Base-by-base conservation (phyloP, 2,797 vertebrate genomes). In the Naso thynnoides region DNA sequence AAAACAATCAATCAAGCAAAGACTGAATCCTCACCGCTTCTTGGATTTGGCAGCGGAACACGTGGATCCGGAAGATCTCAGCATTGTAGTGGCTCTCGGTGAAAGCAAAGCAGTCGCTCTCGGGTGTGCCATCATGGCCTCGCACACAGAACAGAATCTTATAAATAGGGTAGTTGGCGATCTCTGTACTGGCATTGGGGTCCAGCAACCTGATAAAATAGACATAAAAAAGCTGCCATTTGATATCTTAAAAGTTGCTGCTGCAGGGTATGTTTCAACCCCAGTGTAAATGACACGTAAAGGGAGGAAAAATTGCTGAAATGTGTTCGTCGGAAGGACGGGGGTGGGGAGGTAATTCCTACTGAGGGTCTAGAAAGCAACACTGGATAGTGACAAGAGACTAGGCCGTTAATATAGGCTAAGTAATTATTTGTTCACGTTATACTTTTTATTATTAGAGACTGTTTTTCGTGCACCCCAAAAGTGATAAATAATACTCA, bases 131-230 rank as follows among this genome's bases (percentile, higher is more conserved):
- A 33, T 99, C 98, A 6, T 99, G 98, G 33, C 98, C 98, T 68
- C 98, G 94, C 64, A 99, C 98, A 81, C 98, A 99, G 91, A 99
- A 99, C 70, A 99, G 95, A 80, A 99, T 99, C 95, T 99, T 99
- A 87, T 99, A 98, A 88, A 99, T 99, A 11, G 98, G 98, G 75
- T 99, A 99, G 92, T 97, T 98, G 88, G 97, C 96, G 63, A 99
- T 99, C 94, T 99, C 98, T 9, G 95, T 95, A 81, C 95, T 96
- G 42, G 94, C 95, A 71, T 97, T 95, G 81, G 98, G 98, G 83
- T 99, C 98, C 87, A 99, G 86, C 86, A 99, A 93, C 92, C 98
- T 99, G 89, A 86, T 60, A 39, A 64, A 62, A 82, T 73, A 83
- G 9, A 41, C 50, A 13, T 24, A 49, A 36, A 11, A 14, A 41